Evolutionary conservation across 2,113 vertebrate genomes (phyloP).

Genomic region (Dasyprocta punctata): DNA sequence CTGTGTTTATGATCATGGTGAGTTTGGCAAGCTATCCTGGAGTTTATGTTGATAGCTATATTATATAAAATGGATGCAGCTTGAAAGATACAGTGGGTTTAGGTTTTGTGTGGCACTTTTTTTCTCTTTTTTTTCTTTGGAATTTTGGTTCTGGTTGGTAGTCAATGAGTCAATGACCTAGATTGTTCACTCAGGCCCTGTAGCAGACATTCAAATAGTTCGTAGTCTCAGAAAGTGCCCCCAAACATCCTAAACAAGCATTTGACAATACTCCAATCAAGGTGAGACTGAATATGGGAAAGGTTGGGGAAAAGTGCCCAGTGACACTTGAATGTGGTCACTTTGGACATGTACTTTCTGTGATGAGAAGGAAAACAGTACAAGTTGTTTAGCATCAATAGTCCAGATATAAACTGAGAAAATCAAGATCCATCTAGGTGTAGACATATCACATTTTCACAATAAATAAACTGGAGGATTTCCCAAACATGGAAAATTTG

Average conservation of each 20-base stretch:
- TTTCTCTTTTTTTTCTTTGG: not conserved
- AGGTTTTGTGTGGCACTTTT: no score
- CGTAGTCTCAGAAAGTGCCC: not conserved
- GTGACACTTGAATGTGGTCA: fast-evolving
- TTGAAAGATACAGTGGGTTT: not conserved
- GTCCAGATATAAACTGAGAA: no score
- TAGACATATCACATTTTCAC: not conserved
- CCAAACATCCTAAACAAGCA: not conserved
- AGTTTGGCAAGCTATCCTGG: not conserved
- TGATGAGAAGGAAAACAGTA: not conserved
- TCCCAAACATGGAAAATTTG: not conserved
- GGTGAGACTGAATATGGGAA: not conserved
- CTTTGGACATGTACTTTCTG: fast-evolving
- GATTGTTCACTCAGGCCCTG: not conserved
- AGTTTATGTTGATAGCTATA: not conserved
- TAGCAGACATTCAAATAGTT: not conserved
- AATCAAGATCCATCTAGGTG: not conserved
- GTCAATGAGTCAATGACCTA: not conserved
- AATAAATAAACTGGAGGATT: not conserved
- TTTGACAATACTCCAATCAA: no score
- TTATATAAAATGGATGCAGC: not conserved
- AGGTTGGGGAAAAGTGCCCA: not conserved
- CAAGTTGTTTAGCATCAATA: not conserved
- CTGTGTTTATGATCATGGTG: not conserved
- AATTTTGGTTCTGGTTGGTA: not conserved